Conservation (phyloP, 2,113 vertebrate genomes). For the Poeciliopsis retropinna region DNA sequence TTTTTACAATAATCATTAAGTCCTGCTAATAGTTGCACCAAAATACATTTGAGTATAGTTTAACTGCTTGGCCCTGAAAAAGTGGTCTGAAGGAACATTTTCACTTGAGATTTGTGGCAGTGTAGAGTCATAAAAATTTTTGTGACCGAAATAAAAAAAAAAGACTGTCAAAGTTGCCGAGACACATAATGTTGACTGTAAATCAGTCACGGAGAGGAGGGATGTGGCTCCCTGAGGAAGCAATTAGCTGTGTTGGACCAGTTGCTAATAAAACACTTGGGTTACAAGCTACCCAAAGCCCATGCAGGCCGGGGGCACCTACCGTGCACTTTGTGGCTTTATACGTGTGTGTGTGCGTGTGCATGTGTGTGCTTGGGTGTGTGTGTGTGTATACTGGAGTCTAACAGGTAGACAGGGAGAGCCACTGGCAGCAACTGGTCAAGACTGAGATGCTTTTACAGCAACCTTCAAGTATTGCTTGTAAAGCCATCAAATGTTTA, state of each 20-base stretch:
- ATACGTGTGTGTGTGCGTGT: conserved; percentile 23
- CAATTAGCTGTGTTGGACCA: conserved; percentile 78
- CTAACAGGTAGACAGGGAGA: conserved; percentile 21
- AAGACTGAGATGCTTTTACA: not conserved
- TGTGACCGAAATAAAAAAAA: conserved; percentile 49
- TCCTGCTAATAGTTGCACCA: conserved; percentile 36
- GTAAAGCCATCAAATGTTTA: not conserved
- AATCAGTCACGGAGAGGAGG: conserved; percentile 67
- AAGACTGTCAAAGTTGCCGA: conserved; percentile 69
- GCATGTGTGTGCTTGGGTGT: not conserved
- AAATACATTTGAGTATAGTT: conserved; percentile 30
- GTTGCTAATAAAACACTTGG: conserved; percentile 78
- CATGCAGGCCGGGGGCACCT: conserved; percentile 52
- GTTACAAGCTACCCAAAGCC: conserved; percentile 70
- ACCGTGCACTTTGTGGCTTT: conserved; percentile 26
- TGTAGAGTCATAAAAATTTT: conserved; percentile 65
- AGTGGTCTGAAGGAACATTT: conserved; percentile 44
- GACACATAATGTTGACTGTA: conserved; percentile 69
- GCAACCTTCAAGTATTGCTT: not conserved
- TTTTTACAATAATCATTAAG: conserved; percentile 39
- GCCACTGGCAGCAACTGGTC: not conserved
- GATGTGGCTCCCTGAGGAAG: conserved; percentile 79
- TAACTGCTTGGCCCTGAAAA: conserved; percentile 41
- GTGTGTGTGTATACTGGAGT: not conserved
- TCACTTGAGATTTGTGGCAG: conserved; percentile 66